These are phyloP conservation scores for Riptortus pedestris DNA, from an alignment of 1,140 invertebrate species.

Conservation along the genomic window DNA sequence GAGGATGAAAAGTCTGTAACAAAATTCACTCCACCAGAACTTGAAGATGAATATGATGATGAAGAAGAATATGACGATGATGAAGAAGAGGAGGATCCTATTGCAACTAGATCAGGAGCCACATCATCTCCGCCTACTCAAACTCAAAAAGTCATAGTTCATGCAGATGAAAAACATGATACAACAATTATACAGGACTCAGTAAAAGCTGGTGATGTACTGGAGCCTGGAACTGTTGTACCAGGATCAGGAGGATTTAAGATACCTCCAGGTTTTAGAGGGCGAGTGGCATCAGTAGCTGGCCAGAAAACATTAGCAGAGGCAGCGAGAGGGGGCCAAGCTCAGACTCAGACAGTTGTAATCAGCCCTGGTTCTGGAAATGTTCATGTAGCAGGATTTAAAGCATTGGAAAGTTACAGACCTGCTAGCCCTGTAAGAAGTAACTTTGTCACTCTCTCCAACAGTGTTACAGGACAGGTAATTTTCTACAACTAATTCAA, in stretches of 20 bases:
- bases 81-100: slow-evolving; percentile 45
- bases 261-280: slow-evolving; percentile 55
- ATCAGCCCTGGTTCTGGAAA: slow-evolving; percentile 45
- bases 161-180: slow-evolving; percentile 34
- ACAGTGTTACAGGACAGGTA: slow-evolving; percentile 60
- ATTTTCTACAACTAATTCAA: no score
- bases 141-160: slow-evolving; percentile 33
- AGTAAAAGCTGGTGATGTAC: slow-evolving; percentile 40
- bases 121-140: slow-evolving; percentile 30
- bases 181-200: slow-evolving; percentile 36
- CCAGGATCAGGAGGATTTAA: slow-evolving; percentile 50
- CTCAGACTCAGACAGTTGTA: slow-evolving; percentile 52
- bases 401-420: slow-evolving; percentile 3
- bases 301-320: slow-evolving; percentile 47
- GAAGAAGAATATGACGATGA: slow-evolving; percentile 41
- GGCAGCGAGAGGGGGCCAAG: slow-evolving; percentile 44
- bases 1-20: background rate
- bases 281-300: slow-evolving; percentile 49
- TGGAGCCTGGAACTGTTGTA: slow-evolving; percentile 50
- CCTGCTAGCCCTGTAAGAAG: slow-evolving; percentile 20
- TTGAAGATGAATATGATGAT: slow-evolving; percentile 30
- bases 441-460: slow-evolving; percentile 52
- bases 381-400: slow-evolving; percentile 34
- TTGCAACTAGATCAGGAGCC: slow-evolving; percentile 27
- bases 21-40: background rate